phyloP scores from a whole-genome alignment of 2,888 invertebrate genomes.

The Eledone cirrhosa region DNA sequence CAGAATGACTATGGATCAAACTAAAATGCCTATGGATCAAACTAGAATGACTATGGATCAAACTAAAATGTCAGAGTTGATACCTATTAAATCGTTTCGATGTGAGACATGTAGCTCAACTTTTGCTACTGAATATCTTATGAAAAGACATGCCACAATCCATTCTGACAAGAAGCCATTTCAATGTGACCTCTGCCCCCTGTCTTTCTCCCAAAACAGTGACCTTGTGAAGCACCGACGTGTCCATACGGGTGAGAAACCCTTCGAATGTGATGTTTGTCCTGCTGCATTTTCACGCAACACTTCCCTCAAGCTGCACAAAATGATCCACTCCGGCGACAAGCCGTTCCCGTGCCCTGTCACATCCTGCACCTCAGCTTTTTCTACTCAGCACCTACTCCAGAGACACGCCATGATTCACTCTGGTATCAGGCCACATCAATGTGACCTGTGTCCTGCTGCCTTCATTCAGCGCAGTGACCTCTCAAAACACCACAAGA shows the following conservation, averaged over 20 bases:
- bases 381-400: slow-evolving; percentile 18
- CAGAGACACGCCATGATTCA: slow-evolving; percentile 23
- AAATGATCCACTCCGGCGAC: slow-evolving; percentile 16
- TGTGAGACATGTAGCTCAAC: background rate
- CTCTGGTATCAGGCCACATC: slow-evolving; percentile 9
- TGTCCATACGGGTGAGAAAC: slow-evolving; percentile 6
- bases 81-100: background rate
- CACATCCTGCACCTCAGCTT: background rate
- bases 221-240: slow-evolving; percentile 21
- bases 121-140: background rate
- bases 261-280: background rate
- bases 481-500: slow-evolving; percentile 18
- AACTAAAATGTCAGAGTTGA: too few species aligned
- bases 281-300: slow-evolving; percentile 19
- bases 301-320: slow-evolving; percentile 4
- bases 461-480: slow-evolving; percentile 14
- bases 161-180: slow-evolving; percentile 6
- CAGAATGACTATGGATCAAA: background rate
- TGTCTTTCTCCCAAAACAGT: slow-evolving; percentile 13
- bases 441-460: slow-evolving; percentile 17
- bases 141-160: slow-evolving; percentile 14
- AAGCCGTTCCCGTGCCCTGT: slow-evolving; percentile 18
- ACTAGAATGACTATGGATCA: background rate
- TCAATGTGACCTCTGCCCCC: slow-evolving; percentile 14
- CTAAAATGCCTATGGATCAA: background rate